A percentile compares a stretch with the other conserved stretches of the same genome.
These are phyloP conservation scores for Euura lappo DNA, from an alignment of 1,140 invertebrate species.

Conservation along the genomic window DNA sequence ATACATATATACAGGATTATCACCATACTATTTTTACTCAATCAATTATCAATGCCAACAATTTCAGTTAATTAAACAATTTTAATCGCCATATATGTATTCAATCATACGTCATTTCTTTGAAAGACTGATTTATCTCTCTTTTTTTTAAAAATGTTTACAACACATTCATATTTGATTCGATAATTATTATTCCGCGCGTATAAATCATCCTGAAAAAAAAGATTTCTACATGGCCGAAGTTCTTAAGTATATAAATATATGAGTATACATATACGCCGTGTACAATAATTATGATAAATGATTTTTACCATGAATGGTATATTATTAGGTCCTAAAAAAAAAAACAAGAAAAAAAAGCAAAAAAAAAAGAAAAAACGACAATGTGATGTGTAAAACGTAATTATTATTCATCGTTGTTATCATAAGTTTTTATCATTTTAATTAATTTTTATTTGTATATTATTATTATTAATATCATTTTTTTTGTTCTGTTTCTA, in stretches of 20 bases:
- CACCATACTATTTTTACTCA: too few species aligned
- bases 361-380: too few species aligned
- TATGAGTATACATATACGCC: background rate
- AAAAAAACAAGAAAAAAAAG: too few species aligned
- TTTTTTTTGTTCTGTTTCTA: background rate
- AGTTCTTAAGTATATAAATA: slow-evolving; percentile 1
- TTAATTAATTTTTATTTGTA: slow-evolving; percentile 11
- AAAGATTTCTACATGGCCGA: background rate
- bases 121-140: slow-evolving; percentile 39
- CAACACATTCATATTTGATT: too few species aligned
- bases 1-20: background rate
- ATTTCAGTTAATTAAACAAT: background rate
- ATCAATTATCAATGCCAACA: too few species aligned
- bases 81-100: slow-evolving; percentile 7
- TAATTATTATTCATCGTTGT: background rate
- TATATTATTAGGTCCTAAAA: background rate
- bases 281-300: background rate
- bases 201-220: background rate
- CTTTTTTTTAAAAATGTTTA: background rate
- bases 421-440: slow-evolving; percentile 13
- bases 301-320: background rate
- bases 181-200: too few species aligned
- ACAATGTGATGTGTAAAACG: background rate
- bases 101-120: slow-evolving; percentile 21
- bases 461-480: slow-evolving; percentile 12